Base-by-base conservation (phyloP, 1,140 invertebrate species). In the Scaptomyza graminum region DNA sequence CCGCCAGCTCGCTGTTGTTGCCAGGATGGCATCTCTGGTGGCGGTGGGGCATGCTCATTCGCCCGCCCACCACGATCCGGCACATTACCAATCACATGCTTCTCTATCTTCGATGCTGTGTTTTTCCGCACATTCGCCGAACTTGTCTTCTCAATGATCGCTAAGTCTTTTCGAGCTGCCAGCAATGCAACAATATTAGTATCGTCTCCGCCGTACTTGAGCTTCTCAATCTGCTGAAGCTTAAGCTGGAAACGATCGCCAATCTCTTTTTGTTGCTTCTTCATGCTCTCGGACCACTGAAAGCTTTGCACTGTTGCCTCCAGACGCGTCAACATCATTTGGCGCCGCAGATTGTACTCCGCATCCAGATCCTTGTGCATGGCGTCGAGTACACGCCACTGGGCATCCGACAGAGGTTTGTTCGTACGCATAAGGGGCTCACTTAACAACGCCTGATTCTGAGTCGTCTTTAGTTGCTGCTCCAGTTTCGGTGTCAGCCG, bases 231-330 rank as follows among this genome's bases (percentile, higher is more conserved):
- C 9, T 92, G 84, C 74, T 94, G 93, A 46, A 96, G 92, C 73
- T 95, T 95, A 0, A 94, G 93, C 51, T 95, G 92, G 83, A 96
- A 98, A 11, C 93, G 93, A 44, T 94, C 93, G 46, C 94, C 94
- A 60, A 98, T 95, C 71, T 95, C 91, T 76, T 96, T 94, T 79
- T 96, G 95, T 84, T 96, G 95, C 3, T 92, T 89, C 92, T 95
- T 95, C 46, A 96, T 93, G 77, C 95, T 94, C 46, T 97, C 97
- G 0, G 97, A 97, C 97, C 97, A 99, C 95, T 96, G 94, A 92
- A 99, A 99, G 18, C 97, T 98, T 92, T 98, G 96, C 81, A 99
- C 95, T 3, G 98, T 99, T 41, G 98, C 97, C 92, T 99, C 98
- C 44, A 99, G 92, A 54, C 98, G 93, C 67, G 97, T 98, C 1